Percentiles rank a stretch among this genome's conserved stretches.
phyloP scores from a whole-genome alignment of 2,888 invertebrate genomes.

The Drosophila suboccidentalis region DNA sequence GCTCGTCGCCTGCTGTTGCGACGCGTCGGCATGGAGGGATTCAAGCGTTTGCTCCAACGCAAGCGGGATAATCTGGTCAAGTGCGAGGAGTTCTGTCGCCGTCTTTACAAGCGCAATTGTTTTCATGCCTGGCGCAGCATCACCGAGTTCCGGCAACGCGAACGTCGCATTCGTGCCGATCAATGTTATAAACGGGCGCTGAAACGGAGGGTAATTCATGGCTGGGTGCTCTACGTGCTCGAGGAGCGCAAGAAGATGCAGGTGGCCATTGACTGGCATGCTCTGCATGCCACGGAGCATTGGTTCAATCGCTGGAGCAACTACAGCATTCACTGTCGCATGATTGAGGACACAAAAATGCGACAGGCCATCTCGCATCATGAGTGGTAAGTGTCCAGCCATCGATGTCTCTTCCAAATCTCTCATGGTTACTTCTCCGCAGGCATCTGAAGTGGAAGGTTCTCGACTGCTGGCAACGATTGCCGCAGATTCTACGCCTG shows the following conservation, averaged over 20 bases:
- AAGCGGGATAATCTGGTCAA: conserved; percentile 84
- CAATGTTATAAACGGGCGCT: conserved; percentile 87
- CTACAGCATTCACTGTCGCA: conserved; percentile 85
- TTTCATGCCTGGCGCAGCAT: conserved; percentile 87
- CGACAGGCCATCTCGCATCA: conserved; percentile 84
- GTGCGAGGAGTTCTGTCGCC: conserved; percentile 86
- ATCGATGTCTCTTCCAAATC: neutral
- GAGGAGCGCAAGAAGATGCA: conserved; percentile 87
- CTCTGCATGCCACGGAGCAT: conserved; percentile 87
- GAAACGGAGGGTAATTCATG: conserved; percentile 85
- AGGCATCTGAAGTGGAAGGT: conserved; percentile 86
- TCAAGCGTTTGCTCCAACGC: conserved; percentile 81
- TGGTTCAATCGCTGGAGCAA: conserved; percentile 87
- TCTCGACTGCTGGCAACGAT: conserved; percentile 88
- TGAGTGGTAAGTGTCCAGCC: conserved; percentile 79
- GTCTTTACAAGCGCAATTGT: conserved; percentile 86
- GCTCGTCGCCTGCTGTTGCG: conserved; percentile 83
- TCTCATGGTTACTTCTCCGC: neutral
- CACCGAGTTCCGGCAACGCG: conserved; percentile 86
- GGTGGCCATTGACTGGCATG: conserved; percentile 91
- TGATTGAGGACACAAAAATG: conserved; percentile 86
- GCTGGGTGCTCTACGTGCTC: conserved; percentile 85
- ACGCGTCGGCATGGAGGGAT: conserved; percentile 83
- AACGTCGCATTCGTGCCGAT: conserved; percentile 87
- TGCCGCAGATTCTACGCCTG: conserved; percentile 88